Base-by-base conservation (phyloP, 92 coral and sea anemone genomes). In the Montipora capitata region DNA sequence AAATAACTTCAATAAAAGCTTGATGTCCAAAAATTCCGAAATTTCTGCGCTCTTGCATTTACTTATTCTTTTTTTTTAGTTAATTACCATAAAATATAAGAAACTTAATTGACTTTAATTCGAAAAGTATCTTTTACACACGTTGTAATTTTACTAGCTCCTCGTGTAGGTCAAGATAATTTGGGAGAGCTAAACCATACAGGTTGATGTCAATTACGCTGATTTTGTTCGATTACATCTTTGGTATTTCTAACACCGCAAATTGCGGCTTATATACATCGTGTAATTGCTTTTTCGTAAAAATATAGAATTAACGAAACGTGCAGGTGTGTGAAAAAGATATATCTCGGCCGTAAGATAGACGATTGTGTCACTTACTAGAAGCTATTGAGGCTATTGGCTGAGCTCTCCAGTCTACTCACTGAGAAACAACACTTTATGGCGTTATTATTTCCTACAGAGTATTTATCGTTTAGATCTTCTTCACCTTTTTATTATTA, bases 201-300 rank as follows among this genome's bases (percentile, higher is more conserved):
- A 38, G 15, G 59, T 15, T 14, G 17, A 68, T 81, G 56, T 68
- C 66, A 81, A 81, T 81, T 81, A 81, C 51, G 74, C 69, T 43
- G 59, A 69, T 69, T 70, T 81, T 39, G 40, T 67, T 68, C 85
- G 62, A 81, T 81, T 51, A 69, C 13, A 27, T 68, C 57, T 68
- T 68, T 15, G 77, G 45, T 67, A 43, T 81, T 44, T 61, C 39
- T 27, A 68, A 68, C 77, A 42, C 85, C 85, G 18, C 76, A 81
- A 81, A 68, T 68, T 81, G 52, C 67, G 77, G 85, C 77, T 81
- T 13, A 52, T 61, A 40, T 81, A 54, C 85, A 52, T 56, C 40
- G 68, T 42, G 68, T 81, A 81, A 81, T 81, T 81, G 67, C 77
- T 54, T 66, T 27, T 69, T 39, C 11, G 54, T 68, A 17, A 68